These are phyloP conservation scores for Drosophila anomelani DNA, from an alignment of 2,888 invertebrate genomes.

Conservation along the genomic window DNA sequence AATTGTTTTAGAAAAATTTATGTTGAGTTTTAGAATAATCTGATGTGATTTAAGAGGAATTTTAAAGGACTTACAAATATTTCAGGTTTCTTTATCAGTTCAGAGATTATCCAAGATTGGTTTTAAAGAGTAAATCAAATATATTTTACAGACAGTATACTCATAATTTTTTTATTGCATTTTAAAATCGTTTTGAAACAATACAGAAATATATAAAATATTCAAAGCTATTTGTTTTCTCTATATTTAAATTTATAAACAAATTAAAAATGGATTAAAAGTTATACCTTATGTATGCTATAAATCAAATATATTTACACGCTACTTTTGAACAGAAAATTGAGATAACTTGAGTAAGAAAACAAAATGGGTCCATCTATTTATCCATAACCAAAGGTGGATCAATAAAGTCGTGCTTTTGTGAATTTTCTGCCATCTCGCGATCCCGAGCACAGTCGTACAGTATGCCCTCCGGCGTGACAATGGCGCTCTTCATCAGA, in stretches of 20 bases:
- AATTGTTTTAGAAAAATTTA: neutral
- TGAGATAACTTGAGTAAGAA: no score
- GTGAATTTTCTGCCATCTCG: neutral
- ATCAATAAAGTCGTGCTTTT: conserved; percentile 38
- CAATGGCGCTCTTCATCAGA: conserved; percentile 66
- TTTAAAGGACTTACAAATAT: neutral
- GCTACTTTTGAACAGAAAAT: neutral
- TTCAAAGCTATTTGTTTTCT: neutral
- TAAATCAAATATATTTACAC: conserved; percentile 17
- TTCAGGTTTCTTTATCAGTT: neutral
- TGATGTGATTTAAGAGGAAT: neutral
- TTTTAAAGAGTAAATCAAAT: no score
- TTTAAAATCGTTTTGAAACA: no score
- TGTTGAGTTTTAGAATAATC: neutral
- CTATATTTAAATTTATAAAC: no score
- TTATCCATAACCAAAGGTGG: conserved; percentile 59
- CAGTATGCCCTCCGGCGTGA: conserved; percentile 57
- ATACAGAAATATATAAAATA: neutral
- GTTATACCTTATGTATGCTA: neutral
- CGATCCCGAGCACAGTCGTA: conserved; percentile 53
- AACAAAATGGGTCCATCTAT: conserved; percentile 11
- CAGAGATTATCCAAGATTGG: no score
- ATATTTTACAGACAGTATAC: no score
- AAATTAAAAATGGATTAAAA: neutral
- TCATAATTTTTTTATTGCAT: no score